Evolutionary conservation across 2,113 vertebrate genomes (phyloP).

Genomic region (Bos taurus): ARS-UCD2.0 NC_037335.1:50377001-50377500

Average conservation of each 20-base stretch:
- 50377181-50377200: background rate
- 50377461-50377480: background rate
- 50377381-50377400: background rate
- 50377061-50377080: background rate
- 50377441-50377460: background rate
- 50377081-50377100: background rate
- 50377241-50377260: background rate
- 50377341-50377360: background rate
- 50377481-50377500: background rate
- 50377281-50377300: background rate
- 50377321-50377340: background rate
- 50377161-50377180: background rate
- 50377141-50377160: background rate
- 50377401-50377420: background rate
- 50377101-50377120: background rate
- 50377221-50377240: fast-evolving
- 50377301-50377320: background rate
- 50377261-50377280: background rate
- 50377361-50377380: background rate
- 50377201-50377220: background rate
- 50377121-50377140: background rate
- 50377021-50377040: background rate
- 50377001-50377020: background rate
- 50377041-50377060: background rate
- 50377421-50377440: background rate